phyloP scores from a whole-genome alignment of 2,797 vertebrate species.

The Fratercula arctica region DNA sequence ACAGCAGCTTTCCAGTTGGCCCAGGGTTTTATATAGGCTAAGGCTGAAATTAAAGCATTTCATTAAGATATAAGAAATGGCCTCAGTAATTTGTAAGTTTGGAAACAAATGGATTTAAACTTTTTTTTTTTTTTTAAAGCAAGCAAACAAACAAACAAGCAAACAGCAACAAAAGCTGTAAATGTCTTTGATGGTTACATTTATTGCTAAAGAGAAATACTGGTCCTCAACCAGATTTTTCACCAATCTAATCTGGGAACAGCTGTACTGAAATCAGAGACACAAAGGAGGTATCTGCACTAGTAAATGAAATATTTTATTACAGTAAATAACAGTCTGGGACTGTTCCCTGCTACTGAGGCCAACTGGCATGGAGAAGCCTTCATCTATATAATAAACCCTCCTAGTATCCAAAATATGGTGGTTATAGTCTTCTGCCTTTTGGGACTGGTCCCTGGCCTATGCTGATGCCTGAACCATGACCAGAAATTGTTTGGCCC shows the following conservation, averaged over 20 bases:
- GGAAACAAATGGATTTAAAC: not conserved
- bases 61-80: not conserved
- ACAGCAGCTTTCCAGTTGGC: not conserved
- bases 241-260: not conserved
- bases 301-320: slow-evolving; percentile 43
- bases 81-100: not conserved
- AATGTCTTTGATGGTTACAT: not conserved
- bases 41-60: not conserved
- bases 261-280: not conserved
- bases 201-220: not conserved
- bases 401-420: not conserved
- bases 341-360: not conserved
- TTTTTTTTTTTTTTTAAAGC: not conserved
- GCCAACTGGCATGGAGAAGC: not conserved
- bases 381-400: not conserved
- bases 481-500: not conserved
- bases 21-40: not conserved
- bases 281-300: not conserved
- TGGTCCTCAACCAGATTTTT: not conserved
- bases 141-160: not conserved
- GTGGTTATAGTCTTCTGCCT: not conserved
- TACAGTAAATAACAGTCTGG: slow-evolving; percentile 41
- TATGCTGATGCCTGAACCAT: not conserved
- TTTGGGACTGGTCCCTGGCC: not conserved
- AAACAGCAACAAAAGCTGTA: not conserved